phyloP scores from a whole-genome alignment of 2,797 vertebrate genomes.

The Botia kubotai region DNA sequence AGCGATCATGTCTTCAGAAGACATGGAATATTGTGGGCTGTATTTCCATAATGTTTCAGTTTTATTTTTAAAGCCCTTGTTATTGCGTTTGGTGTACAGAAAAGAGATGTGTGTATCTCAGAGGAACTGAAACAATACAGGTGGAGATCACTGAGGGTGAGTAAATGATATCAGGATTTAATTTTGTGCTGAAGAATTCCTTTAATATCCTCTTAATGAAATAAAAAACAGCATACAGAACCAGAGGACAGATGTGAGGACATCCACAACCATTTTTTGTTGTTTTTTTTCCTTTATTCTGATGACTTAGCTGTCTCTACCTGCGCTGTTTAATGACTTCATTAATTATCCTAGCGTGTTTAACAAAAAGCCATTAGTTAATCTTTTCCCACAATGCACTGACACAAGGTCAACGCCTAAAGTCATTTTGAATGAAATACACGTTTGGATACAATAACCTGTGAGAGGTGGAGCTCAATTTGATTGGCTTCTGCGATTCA shows the following conservation, averaged over 20 bases:
- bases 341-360: slow-evolving; percentile 76
- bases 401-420: slow-evolving; percentile 70
- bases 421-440: slow-evolving; percentile 69
- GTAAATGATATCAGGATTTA: background rate
- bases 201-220: slow-evolving; percentile 17
- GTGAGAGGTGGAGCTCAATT: slow-evolving; percentile 58
- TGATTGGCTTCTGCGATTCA: slow-evolving; percentile 43
- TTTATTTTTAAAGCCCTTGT: background rate
- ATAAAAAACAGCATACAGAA: slow-evolving; percentile 18
- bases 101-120: background rate
- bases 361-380: slow-evolving; percentile 76
- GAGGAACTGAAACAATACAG: background rate
- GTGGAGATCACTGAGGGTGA: background rate
- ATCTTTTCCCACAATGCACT: slow-evolving; percentile 72
- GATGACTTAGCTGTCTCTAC: slow-evolving; percentile 68
- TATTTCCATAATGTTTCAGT: background rate
- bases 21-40: background rate
- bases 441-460: slow-evolving; percentile 61
- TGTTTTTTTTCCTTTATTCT: slow-evolving; percentile 55
- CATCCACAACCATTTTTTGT: slow-evolving; percentile 10
- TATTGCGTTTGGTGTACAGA: background rate
- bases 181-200: slow-evolving; percentile 14
- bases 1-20: background rate
- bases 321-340: slow-evolving; percentile 68
- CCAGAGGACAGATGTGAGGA: slow-evolving; percentile 39